Base-by-base conservation (phyloP, 2,797 vertebrate genomes). In the Huso huso region DNA sequence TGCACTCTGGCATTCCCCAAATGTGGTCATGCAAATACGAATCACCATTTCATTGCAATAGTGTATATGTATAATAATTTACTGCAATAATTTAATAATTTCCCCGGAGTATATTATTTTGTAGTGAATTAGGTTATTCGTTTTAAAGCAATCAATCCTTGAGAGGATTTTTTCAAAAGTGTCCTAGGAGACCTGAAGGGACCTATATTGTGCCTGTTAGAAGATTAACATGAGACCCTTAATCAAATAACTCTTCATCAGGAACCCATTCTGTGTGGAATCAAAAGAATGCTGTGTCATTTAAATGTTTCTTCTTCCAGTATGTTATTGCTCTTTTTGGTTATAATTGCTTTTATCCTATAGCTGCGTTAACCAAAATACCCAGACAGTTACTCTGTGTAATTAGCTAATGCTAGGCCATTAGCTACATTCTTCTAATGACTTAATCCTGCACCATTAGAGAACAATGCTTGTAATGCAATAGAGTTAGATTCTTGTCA, bases 341-440 rank as follows among this genome's bases (percentile, higher is more conserved):
- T 77, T 77, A 77, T 75, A 79, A 78, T 81, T 79, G 75, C 79
- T 81, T 80, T 82, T 72, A 70, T 78, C 77, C 78, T 6, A 62
- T 72, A 72, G 71, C 72, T 76, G 13, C 62, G 48, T 70, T 71
- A 37, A 72, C 64, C 10, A 74, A 78, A 81, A 82, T 77, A 78
- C 23, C 82, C 69, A 69, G 13, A 51, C 58, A 70, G 62, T 67
- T 52, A 84, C 81, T 82, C 73, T 68, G 82, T 74, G 75, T 79
- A 75, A 78, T 83, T 83, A 83, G 84, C 87, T 84, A 86, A 74
- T 68, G 61, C 55, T 53, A 67, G 67, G 68, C 80, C 83, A 69
- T 80, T 84, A 81, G 73, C 76, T 76, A 76, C 80, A 74, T 82
- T 79, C 65, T 74, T 69, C 70, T 87, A 87, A 87, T 87, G 82